Conservation (phyloP, 2,113 vertebrate genomes). For the Stegostoma tigrinum region DNA sequence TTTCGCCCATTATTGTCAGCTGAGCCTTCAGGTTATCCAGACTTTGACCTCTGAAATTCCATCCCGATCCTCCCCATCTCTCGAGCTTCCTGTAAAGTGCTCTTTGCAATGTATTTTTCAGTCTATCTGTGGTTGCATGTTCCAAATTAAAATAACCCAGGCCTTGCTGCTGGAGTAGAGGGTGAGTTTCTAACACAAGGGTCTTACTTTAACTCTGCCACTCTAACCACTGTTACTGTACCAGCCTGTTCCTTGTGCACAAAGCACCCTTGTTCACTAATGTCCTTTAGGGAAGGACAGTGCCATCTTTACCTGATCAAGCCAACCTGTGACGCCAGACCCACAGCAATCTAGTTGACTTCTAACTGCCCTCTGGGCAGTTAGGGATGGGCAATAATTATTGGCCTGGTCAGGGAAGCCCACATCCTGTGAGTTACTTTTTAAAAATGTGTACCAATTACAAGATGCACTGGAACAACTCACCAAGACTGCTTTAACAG, state of each 20-base stretch:
- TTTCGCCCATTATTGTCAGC: not conserved
- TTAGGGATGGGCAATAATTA: too few species aligned
- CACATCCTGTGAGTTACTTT: too few species aligned
- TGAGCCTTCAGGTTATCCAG: not conserved
- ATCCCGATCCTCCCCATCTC: not conserved
- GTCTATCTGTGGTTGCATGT: not conserved
- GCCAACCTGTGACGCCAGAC: too few species aligned
- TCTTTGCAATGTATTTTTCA: not conserved
- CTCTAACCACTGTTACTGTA: not conserved
- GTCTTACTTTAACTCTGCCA: not conserved
- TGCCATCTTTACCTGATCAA: too few species aligned
- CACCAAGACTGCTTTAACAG: too few species aligned
- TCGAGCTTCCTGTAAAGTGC: not conserved
- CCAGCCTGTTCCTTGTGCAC: not conserved
- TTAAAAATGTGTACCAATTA: too few species aligned
- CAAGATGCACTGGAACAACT: too few species aligned
- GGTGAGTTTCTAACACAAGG: not conserved
- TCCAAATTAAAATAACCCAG: not conserved
- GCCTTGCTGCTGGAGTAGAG: not conserved
- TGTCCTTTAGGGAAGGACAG: too few species aligned
- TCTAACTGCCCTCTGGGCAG: too few species aligned
- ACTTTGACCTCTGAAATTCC: too few species aligned
- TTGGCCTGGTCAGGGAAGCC: too few species aligned
- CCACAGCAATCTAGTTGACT: too few species aligned
- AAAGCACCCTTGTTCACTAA: not conserved